phyloP scores from a whole-genome alignment of 2,113 vertebrate species.

The Phrynocephalus versicolor region DNA sequence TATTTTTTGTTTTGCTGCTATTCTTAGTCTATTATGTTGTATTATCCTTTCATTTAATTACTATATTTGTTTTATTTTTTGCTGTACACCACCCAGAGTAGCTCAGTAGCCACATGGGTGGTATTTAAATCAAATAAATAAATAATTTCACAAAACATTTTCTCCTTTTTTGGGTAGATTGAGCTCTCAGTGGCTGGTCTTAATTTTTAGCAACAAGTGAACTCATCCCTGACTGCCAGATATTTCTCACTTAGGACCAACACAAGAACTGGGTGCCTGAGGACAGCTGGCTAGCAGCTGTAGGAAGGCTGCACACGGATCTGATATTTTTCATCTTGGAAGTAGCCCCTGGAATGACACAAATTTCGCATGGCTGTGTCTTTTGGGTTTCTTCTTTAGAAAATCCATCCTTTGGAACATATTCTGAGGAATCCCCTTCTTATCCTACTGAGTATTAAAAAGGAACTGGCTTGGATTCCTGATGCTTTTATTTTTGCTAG shows the following conservation, averaged over 20 bases:
- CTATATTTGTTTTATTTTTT: background rate
- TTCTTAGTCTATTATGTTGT: no score
- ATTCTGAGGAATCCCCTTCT: slow-evolving; percentile 10
- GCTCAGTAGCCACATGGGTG: no score
- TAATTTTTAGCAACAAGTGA: slow-evolving; percentile 31
- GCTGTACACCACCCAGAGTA: background rate
- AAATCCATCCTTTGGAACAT: background rate
- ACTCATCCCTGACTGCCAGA: background rate
- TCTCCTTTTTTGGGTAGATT: background rate
- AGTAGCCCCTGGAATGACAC: background rate
- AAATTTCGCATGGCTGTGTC: background rate
- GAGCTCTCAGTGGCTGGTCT: slow-evolving; percentile 10
- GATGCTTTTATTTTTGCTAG: background rate
- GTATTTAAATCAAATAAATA: no score
- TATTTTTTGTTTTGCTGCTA: no score
- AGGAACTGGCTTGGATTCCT: slow-evolving; percentile 3
- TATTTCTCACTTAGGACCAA: slow-evolving; percentile 1
- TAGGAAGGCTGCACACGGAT: background rate
- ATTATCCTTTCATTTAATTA: background rate
- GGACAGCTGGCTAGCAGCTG: slow-evolving; percentile 27
- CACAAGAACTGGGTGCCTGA: background rate
- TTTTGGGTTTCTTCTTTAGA: background rate
- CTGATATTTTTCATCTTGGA: background rate
- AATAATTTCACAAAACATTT: background rate
- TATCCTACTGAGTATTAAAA: background rate